Conservation (phyloP, 2,888 invertebrate species). For the Lasioglossum leucozonium region DNA sequence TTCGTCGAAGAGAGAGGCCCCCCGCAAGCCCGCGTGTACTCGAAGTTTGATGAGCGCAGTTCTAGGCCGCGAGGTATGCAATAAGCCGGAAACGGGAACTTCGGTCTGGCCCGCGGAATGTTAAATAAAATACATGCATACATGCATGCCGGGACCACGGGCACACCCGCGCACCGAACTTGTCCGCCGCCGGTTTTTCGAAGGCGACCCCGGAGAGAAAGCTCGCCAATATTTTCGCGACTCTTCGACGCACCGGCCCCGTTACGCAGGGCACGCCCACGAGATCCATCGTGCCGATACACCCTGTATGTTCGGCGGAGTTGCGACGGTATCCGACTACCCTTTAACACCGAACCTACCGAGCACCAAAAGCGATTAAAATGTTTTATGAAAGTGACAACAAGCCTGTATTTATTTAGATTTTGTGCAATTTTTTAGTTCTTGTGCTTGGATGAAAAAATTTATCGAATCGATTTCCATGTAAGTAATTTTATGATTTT, state of each 20-base stretch:
- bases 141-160: not conserved
- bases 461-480: too few species aligned
- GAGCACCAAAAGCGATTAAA: too few species aligned
- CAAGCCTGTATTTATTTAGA: too few species aligned
- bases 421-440: too few species aligned
- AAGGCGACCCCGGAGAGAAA: not conserved
- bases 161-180: not conserved
- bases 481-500: too few species aligned
- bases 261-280: not conserved
- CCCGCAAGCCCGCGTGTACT: not conserved
- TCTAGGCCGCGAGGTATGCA: conserved; percentile 36
- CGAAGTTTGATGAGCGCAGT: conserved; percentile 43
- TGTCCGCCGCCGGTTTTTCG: not conserved
- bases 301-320: not conserved
- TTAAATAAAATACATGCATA: conserved; percentile 46
- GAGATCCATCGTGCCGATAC: not conserved
- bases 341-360: too few species aligned
- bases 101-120: conserved; percentile 28
- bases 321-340: too few species aligned
- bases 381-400: too few species aligned
- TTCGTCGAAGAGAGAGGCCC: not conserved
- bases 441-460: too few species aligned
- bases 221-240: not conserved
- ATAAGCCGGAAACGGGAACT: conserved; percentile 47
- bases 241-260: not conserved